Evolutionary conservation across 1,140 invertebrate species (phyloP).

Genomic region (Neodiprion fabricii): DNA sequence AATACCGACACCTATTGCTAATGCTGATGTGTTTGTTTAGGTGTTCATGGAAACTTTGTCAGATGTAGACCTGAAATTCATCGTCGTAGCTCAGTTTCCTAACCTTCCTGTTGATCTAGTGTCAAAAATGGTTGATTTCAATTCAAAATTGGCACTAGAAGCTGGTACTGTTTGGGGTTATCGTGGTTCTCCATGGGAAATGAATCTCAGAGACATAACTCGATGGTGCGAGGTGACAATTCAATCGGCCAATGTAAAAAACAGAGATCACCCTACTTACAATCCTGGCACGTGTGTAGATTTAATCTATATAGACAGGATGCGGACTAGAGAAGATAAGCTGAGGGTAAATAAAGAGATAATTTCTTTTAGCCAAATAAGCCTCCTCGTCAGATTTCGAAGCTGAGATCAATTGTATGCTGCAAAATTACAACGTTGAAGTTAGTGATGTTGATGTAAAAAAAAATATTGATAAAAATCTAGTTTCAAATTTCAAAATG

Average conservation of each 20-base stretch:
- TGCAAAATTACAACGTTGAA: no score
- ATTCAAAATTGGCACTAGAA: constrained; percentile 70
- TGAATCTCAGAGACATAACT: constrained; percentile 94
- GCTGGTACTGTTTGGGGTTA: constrained; percentile 74
- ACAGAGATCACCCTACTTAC: constrained; percentile 35
- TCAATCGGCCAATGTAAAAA: constrained; percentile 13
- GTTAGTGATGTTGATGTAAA: no score
- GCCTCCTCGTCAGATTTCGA: no score
- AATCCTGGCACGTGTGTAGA: constrained; percentile 74
- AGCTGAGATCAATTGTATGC: no score
- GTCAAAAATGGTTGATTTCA: constrained; percentile 82
- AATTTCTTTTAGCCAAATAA: no score
- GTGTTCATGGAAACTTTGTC: constrained; percentile 86
- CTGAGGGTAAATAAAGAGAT: constrained; percentile 55
- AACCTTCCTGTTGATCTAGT: constrained; percentile 65
- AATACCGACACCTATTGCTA: background rate
- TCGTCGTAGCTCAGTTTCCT: constrained; percentile 66
- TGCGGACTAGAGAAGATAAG: constrained; percentile 79
- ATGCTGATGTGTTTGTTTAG: constrained; percentile 46
- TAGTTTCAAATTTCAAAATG: no score
- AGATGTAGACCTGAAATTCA: constrained; percentile 76
- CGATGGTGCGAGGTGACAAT: constrained; percentile 85
- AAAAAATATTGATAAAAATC: no score
- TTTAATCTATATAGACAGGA: constrained; percentile 82
- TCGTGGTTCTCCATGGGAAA: constrained; percentile 91